Conservation (phyloP, 2,113 vertebrate genomes). For the Chinchilla lanigera region DNA sequence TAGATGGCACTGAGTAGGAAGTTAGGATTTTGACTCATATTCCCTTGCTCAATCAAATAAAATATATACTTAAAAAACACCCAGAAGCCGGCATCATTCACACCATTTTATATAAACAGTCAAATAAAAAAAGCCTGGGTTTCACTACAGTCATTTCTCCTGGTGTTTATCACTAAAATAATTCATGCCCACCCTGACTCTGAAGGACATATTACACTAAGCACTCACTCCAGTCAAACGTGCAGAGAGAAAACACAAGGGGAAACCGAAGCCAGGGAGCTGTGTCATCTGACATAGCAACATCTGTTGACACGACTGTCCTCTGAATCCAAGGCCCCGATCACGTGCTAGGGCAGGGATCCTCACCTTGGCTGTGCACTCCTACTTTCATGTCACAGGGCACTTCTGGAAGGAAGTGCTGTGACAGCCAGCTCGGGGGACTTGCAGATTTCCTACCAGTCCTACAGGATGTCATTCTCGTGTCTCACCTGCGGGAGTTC, state of each 20-base stretch:
- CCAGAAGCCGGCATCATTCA: background rate
- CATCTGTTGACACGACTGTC: conserved; percentile 37
- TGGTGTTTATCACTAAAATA: background rate
- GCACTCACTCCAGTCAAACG: background rate
- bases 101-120: background rate
- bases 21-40: background rate
- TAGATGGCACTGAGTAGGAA: background rate
- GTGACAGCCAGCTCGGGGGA: conserved; percentile 67
- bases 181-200: background rate
- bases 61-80: background rate
- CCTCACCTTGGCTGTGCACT: conserved; percentile 74
- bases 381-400: conserved; percentile 75
- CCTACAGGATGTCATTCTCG: conserved; percentile 86
- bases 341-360: conserved; percentile 77
- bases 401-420: conserved; percentile 88
- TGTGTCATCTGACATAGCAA: background rate
- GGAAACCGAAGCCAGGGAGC: conserved; percentile 15
- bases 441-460: conserved; percentile 86
- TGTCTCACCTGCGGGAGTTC: conserved; percentile 89
- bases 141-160: background rate
- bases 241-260: background rate
- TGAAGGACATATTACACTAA: background rate
- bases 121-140: conserved; percentile 14
- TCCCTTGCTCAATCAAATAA: background rate
- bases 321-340: conserved; percentile 54